Evolutionary conservation across 2,797 vertebrate genomes (phyloP).

Genomic region (Paramormyrops hopkinsi): DNA sequence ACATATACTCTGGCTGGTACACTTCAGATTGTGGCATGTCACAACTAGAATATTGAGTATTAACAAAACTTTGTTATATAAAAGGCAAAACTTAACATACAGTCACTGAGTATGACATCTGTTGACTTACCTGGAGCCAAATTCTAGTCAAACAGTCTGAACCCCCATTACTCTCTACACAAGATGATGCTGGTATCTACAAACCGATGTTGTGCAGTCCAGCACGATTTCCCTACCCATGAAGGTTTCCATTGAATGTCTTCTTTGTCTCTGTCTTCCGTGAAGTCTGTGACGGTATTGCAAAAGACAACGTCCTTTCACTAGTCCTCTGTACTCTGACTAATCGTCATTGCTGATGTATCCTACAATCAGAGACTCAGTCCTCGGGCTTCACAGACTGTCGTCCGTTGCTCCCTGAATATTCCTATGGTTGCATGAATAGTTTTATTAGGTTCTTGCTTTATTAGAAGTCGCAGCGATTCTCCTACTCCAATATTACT

Average conservation of each 20-base stretch:
- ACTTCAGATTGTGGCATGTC: background rate
- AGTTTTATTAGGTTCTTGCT: background rate
- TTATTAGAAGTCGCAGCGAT: background rate
- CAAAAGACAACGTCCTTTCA: background rate
- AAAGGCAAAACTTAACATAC: background rate
- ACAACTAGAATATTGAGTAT: background rate
- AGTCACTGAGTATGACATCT: background rate
- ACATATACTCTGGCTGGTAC: background rate
- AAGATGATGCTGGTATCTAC: conserved; percentile 21
- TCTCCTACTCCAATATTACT: background rate
- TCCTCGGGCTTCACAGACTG: background rate
- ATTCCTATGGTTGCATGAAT: background rate
- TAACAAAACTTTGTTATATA: background rate
- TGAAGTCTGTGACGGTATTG: conserved; percentile 91
- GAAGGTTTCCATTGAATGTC: conserved; percentile 95
- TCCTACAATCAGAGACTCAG: background rate
- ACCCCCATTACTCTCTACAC: background rate
- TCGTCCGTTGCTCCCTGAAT: background rate
- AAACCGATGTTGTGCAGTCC: conserved; percentile 96
- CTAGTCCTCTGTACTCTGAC: background rate
- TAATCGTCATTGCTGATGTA: background rate
- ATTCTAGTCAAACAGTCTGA: background rate
- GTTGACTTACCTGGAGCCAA: background rate
- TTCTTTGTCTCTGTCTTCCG: conserved; percentile 95
- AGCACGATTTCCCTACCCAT: conserved; percentile 96